Evolutionary conservation across 2,888 invertebrate species (phyloP), one percentile per base, ranked within the genome.

Genomic region (Nemotelus nigrinus): DNA sequence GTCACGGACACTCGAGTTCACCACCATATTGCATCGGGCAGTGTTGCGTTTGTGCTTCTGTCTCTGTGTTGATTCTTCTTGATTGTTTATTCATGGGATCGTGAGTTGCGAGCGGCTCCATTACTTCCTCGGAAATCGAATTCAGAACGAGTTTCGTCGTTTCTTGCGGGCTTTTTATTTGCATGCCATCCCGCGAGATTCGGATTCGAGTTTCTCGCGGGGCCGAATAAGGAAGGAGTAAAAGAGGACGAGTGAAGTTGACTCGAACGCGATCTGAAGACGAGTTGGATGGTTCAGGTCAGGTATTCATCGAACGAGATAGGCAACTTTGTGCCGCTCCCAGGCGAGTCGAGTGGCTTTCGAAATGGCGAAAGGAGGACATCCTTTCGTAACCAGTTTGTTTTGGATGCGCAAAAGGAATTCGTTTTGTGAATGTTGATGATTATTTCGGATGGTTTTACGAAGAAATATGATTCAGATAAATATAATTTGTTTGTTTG

Each of bases 381-480:
- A 63, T 63, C 63, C 63, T 63, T 63, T 63, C 10, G 63, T 41
- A 63, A 63, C 63, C 63, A 39, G 63, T 63, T 63, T 63, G n/a
- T 3, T 41, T 3, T 41, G 39, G 8, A 25, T 63, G 63, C n/a
- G 39, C 43, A 43, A 41, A 63, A 63, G 63, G 63, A 63, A 63
- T 63, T 63, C 63, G 41, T 43, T 63, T 53, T 53, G 53, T 53
- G 6, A 10, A 7, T 53, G 53, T 53, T 53, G 53, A 1, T 53
- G 53, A 25, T 63, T 43, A 43, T 63, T 3, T 39, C 5, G 63
- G 7, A 63, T 63, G 2, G 25, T 2, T 57, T 63, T 63, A 3
- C 5, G 43, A 8, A 41, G 63, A 63, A 63, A 39, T 63, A 43
- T 63, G 63, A 63, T 63, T 63, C 63, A 63, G 6, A 63, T 63